These are phyloP conservation scores for Drymonia ruficornis DNA, from an alignment of 2,888 invertebrate genomes.

Conservation along the genomic window DNA sequence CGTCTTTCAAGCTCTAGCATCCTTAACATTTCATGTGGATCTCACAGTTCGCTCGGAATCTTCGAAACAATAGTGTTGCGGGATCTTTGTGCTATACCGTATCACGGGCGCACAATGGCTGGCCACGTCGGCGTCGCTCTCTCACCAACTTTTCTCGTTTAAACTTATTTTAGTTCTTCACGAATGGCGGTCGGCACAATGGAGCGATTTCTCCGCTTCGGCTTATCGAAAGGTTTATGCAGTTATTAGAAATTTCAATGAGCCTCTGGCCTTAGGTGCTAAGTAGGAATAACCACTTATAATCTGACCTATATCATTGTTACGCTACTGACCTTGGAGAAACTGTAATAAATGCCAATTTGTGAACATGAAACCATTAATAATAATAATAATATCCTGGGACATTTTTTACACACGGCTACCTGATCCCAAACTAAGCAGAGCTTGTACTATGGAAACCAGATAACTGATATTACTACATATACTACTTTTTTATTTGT, in stretches of 20 bases:
- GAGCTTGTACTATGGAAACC: too few species aligned
- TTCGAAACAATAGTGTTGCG: neutral
- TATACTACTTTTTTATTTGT: too few species aligned
- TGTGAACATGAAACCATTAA: too few species aligned
- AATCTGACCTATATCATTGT: too few species aligned
- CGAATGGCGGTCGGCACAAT: neutral
- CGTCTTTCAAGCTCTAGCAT: neutral
- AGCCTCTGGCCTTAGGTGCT: too few species aligned
- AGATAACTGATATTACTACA: too few species aligned
- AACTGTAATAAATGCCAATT: too few species aligned
- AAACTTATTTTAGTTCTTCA: slow-evolving; percentile 63
- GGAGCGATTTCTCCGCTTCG: neutral
- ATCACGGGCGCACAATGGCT: neutral
- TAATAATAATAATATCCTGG: too few species aligned
- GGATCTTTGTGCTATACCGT: slow-evolving; percentile 1
- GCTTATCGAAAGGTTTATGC: neutral
- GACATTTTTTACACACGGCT: too few species aligned
- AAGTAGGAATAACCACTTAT: too few species aligned
- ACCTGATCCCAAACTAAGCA: too few species aligned
- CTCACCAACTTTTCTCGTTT: slow-evolving; percentile 77
- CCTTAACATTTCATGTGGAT: neutral
- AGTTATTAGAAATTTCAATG: neutral
- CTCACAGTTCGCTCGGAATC: neutral
- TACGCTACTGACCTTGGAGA: too few species aligned
- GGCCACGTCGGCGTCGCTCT: slow-evolving; percentile 37